Evolutionary conservation across 1,140 invertebrate genomes (phyloP).

Genomic region (Drosophila equinoxialis): DNA sequence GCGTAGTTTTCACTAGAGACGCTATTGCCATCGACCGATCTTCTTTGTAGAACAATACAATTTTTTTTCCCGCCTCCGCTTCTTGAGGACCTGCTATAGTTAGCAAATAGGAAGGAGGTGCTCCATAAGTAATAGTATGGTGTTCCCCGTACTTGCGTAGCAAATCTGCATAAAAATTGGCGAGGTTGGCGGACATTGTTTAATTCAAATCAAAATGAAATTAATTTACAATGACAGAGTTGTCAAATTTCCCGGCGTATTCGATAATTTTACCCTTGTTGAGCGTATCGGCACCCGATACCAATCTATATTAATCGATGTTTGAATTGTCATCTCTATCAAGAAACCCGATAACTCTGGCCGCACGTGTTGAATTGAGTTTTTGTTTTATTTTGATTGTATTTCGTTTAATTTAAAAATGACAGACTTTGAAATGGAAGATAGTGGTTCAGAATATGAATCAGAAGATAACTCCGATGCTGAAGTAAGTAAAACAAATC

Average conservation of each 20-base stretch:
- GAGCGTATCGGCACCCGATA: too few species aligned
- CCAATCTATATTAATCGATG: neutral
- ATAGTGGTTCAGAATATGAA: slow-evolving; percentile 68
- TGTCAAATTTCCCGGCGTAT: too few species aligned
- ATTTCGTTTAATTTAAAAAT: slow-evolving; percentile 48
- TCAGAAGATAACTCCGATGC: slow-evolving; percentile 78
- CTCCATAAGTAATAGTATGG: slow-evolving; percentile 63
- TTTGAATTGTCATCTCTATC: slow-evolving; percentile 1
- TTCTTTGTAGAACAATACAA: slow-evolving; percentile 69
- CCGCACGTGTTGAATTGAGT: slow-evolving; percentile 72
- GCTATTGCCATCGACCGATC: slow-evolving; percentile 35
- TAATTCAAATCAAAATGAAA: neutral
- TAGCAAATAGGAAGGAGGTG: slow-evolving; percentile 60
- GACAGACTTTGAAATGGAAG: slow-evolving; percentile 73
- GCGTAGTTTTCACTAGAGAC: slow-evolving; percentile 38
- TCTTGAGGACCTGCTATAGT: slow-evolving; percentile 52
- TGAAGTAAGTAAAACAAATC: slow-evolving; percentile 46
- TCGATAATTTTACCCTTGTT: too few species aligned
- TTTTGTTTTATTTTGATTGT: slow-evolving; percentile 40
- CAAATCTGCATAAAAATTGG: slow-evolving; percentile 68
- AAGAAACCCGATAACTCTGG: slow-evolving; percentile 26
- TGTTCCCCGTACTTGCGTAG: slow-evolving; percentile 62
- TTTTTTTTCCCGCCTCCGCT: slow-evolving; percentile 49
- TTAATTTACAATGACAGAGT: neutral
- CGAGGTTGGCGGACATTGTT: slow-evolving; percentile 58